Evolutionary conservation across 2,888 invertebrate genomes (phyloP), one percentile per base, ranked within the genome.

Genomic region (Diaprepes abbreviatus): DNA sequence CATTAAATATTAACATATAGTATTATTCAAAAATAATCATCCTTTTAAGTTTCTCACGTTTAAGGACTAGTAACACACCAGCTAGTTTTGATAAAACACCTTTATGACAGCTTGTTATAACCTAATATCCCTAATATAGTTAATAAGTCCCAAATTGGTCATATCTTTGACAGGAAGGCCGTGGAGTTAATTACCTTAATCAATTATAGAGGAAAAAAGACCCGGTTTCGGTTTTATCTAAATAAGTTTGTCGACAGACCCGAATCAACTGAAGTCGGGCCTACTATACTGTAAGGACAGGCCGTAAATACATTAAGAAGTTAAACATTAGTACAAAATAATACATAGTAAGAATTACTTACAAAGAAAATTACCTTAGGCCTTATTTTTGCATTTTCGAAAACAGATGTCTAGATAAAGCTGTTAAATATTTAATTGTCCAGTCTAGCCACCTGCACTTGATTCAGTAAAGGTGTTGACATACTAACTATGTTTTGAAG

Each of bases 121-220:
- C 35, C 28, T 57, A 68, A 68, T 68, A 48, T 38, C 38, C 50
- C 52, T 71, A 65, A 65, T 65, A 68, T 64, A 59, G 66, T 71
- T 65, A 55, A 71, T 68, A 60, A 35, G 59, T 59, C 35, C 68
- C 66, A 71, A 71, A 71, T 71, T 64, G 68, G 65, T 65, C 65
- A 50, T 65, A 71, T 72, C 66, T 59, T 54, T 66, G 66, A 66
- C 71, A 66, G 54, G 36, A 14, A 12, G 58, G 63, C 28, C 62
- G 57, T 54, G 63, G 36, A 69, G 69, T 72, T 72, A 69, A 72
- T 72, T 72, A 67, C 69, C 69, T 57, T 69, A 69, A 72, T 72
- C 72, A 72, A 72, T 72, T 72, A 69, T 69, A 66, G 65, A 71
- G 33, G 62, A 70, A 59, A 60, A 70, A 71, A 52, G 66, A 60